phyloP scores from a whole-genome alignment of 2,113 vertebrate genomes.

The Terrapene triunguis region DNA sequence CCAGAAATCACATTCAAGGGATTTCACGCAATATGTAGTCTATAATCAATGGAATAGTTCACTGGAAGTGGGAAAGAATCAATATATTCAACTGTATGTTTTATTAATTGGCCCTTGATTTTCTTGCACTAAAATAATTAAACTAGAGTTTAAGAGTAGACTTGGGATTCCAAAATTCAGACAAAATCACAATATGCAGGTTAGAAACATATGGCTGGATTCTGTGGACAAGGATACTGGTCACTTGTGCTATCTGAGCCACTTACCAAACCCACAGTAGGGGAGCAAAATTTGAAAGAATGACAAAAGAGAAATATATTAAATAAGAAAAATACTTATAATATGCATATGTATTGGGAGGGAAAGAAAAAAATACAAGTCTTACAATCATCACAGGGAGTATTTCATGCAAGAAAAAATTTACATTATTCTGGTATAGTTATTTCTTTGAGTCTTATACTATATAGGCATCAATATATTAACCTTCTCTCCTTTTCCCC shows the following conservation, averaged over 20 bases:
- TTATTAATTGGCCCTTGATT: neutral
- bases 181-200: conserved; percentile 29
- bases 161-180: conserved; percentile 22
- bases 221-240: neutral
- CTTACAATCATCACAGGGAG: neutral
- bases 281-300: conserved; percentile 28
- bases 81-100: conserved; percentile 7
- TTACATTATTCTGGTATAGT: neutral
- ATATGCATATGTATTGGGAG: neutral
- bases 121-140: neutral
- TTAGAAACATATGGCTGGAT: conserved; percentile 37
- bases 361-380: neutral
- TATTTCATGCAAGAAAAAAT: neutral
- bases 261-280: neutral
- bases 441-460: conserved; percentile 17
- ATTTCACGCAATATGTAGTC: conserved; percentile 18
- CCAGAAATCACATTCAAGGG: conserved; percentile 22
- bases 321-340: neutral
- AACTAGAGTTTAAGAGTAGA: neutral
- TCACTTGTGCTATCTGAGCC: neutral
- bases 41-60: neutral
- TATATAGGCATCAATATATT: neutral
- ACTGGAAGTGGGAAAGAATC: neutral
- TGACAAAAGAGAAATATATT: neutral
- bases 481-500: conserved; percentile 16